phyloP scores from a whole-genome alignment of 1,140 invertebrate species.

The Solenopsis invicta region DNA sequence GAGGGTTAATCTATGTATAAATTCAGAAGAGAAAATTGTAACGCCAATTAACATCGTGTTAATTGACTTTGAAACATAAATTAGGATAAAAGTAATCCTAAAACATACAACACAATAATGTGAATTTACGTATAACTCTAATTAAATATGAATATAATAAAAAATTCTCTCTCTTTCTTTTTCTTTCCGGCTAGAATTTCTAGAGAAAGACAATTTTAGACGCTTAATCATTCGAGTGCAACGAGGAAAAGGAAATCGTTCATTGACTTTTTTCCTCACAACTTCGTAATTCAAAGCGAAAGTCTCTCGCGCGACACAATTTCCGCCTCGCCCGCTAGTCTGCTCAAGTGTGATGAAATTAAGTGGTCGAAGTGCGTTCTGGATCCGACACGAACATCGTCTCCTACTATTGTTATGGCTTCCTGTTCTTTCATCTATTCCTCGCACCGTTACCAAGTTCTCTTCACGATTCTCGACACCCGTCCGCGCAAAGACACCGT shows the following conservation, averaged over 20 bases:
- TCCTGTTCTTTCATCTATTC: constrained; percentile 58
- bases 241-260: not conserved
- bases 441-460: constrained; percentile 29
- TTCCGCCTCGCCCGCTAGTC: constrained; percentile 26
- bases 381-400: constrained; percentile 41
- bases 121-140: not conserved
- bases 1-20: no score
- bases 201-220: constrained; percentile 2
- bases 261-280: constrained; percentile 27
- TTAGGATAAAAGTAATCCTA: not conserved
- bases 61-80: not conserved
- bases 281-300: constrained; percentile 55
- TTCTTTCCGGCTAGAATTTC: not conserved
- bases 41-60: not conserved
- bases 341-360: constrained; percentile 71
- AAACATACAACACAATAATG: not conserved
- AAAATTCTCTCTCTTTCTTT: not conserved
- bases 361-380: constrained; percentile 62
- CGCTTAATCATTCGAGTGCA: constrained; percentile 35
- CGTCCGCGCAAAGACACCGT: constrained; percentile 37
- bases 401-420: constrained; percentile 44
- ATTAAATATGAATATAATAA: constrained; percentile 3
- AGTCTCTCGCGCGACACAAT: constrained; percentile 52
- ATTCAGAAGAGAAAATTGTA: not conserved
- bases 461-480: constrained; percentile 24